Percentiles rank a stretch among this genome's conserved stretches.
Conservation (phyloP, 2,797 vertebrate species). For the Champsocephalus gunnari region DNA sequence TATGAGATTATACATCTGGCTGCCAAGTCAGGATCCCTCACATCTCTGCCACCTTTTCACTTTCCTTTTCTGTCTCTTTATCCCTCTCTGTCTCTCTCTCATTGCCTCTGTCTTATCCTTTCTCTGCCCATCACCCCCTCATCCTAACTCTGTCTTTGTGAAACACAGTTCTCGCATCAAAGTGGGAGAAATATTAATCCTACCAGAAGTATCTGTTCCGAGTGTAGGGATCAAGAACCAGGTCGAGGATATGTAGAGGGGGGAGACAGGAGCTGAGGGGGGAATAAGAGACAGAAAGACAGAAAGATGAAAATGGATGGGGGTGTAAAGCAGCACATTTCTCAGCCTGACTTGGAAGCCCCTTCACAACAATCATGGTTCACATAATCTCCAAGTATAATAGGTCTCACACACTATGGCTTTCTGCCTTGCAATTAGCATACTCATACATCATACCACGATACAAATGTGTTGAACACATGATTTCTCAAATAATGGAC, state of each 20-base stretch:
- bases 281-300: slow-evolving; percentile 11
- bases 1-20: slow-evolving; percentile 84
- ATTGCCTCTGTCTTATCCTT: slow-evolving; percentile 70
- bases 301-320: slow-evolving; percentile 50
- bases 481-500: slow-evolving; percentile 36
- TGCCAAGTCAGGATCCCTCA: slow-evolving; percentile 83
- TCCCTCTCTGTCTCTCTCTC: slow-evolving; percentile 68
- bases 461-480: slow-evolving; percentile 47
- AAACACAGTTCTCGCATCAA: slow-evolving; percentile 85
- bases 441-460: slow-evolving; percentile 52
- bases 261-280: not conserved
- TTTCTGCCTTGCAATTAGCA: slow-evolving; percentile 65
- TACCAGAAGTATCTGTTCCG: slow-evolving; percentile 79
- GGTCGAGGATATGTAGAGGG: slow-evolving; percentile 68
- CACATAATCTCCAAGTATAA: slow-evolving; percentile 71
- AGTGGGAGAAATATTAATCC: slow-evolving; percentile 88
- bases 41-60: slow-evolving; percentile 82
- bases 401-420: slow-evolving; percentile 63
- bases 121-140: slow-evolving; percentile 72
- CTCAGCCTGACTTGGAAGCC: slow-evolving; percentile 64
- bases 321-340: slow-evolving; percentile 63
- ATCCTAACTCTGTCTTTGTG: slow-evolving; percentile 78
- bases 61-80: slow-evolving; percentile 71
- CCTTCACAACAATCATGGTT: slow-evolving; percentile 67
- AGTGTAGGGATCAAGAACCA: slow-evolving; percentile 84